Conservation (phyloP, 2,113 vertebrate genomes). For the Apistogramma diplotaenia region DNA sequence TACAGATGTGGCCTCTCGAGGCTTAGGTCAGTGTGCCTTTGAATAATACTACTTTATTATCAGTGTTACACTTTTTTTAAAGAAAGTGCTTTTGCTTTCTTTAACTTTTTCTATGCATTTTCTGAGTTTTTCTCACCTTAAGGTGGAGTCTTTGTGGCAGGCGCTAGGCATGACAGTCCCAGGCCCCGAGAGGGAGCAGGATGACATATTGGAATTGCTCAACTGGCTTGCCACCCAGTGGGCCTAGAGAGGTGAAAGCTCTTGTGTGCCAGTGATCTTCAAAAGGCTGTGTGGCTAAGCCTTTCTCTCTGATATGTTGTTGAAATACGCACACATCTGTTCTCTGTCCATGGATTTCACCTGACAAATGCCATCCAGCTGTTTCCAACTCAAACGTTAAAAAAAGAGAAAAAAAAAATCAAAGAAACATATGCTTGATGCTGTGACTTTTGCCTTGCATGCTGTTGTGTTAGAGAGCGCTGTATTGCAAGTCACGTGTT, state of each 20-base stretch:
- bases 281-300: slow-evolving; percentile 96
- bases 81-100: slow-evolving; percentile 99
- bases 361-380: slow-evolving; percentile 86
- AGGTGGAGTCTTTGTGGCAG: slow-evolving; percentile 99
- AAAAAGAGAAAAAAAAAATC: slow-evolving; percentile 25
- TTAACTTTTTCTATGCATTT: slow-evolving; percentile 98
- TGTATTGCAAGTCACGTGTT: slow-evolving; percentile 76
- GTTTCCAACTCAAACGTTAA: slow-evolving; percentile 78
- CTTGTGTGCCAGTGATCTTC: slow-evolving; percentile 99
- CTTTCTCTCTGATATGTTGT: slow-evolving; percentile 73
- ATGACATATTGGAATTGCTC: slow-evolving; percentile 98
- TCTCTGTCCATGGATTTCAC: slow-evolving; percentile 85
- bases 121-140: slow-evolving; percentile 99
- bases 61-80: slow-evolving; percentile 88
- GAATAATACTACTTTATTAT: slow-evolving; percentile 52
- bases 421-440: slow-evolving; percentile 72
- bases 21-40: slow-evolving; percentile 93
- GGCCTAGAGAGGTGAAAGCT: slow-evolving; percentile 98
- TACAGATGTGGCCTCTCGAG: slow-evolving; percentile 97
- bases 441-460: slow-evolving; percentile 87
- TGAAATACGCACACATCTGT: slow-evolving; percentile 83
- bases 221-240: slow-evolving; percentile 99
- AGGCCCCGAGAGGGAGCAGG: slow-evolving; percentile 99
- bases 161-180: slow-evolving; percentile 99
- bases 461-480: slow-evolving; percentile 88